Base-by-base conservation (phyloP, 2,797 vertebrate species). In the Typhlichthys subterraneus region DNA sequence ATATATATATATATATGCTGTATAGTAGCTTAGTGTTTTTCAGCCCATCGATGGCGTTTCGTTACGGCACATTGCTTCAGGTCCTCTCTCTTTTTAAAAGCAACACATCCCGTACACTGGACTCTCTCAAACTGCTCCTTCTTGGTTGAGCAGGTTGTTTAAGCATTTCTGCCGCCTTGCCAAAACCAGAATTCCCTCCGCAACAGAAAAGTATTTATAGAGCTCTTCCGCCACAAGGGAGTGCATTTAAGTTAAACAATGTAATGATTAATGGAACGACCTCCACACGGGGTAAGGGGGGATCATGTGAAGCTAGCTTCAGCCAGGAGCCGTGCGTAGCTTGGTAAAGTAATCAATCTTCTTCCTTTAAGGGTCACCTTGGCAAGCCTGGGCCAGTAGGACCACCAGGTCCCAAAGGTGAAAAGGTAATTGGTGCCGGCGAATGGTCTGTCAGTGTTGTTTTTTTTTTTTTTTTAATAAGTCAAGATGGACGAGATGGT, bases 381-480 rank as follows among this genome's bases (percentile, higher is more conserved):
- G 97, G 97, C 61, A 93, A 91, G 60, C 76, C 89, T 42, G 97
- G 97, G 65, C 86, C 91, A n/a, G 71, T 91, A 47, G 97, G 96
- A 31, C 84, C 93, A 49, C 92, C 94, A 12, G 97, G 97, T 63
- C 94, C 92, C 59, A 99, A 96, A 93, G 97, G 97, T 89, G 95
- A 98, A 93, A 99, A 99, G 95, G 97, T 99, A 87, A 87, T 47
- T 60, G 53, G 12, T 64, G 17, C 59, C 12, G 15, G 29, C 47
- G 17, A 48, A 48, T 12, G 45, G 23, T 23, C 23, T 23, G 23
- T 19, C 19, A 19, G 19, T 23, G 23, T 3, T 23, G 23, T 23
- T 23, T 3, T 23, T 23, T 61, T 6, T 14, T 45, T 6, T 17
- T 17, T 17, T 17, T 17, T 17, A 17, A 17, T 17, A 17, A 17